A percentile compares a stretch with the other conserved stretches of the same genome.
Conservation (phyloP, 2,797 vertebrate species). For the Nasua narica region DNA sequence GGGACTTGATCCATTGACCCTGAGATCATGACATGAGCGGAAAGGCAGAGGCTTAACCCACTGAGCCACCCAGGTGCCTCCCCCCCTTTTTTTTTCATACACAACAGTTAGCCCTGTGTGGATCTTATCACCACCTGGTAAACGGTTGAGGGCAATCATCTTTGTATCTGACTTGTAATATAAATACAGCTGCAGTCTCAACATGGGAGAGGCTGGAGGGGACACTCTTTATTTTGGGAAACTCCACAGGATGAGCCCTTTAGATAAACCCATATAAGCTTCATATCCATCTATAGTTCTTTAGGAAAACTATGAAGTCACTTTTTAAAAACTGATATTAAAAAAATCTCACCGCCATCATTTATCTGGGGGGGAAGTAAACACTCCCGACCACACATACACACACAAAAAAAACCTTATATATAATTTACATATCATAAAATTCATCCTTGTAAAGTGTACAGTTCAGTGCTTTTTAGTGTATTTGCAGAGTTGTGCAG, state of each 20-base stretch:
- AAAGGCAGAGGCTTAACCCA: too few relatives aligned
- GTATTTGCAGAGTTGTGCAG: not conserved
- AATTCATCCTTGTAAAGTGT: not conserved
- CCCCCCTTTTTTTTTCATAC: not conserved
- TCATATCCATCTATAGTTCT: not conserved
- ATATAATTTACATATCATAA: not conserved
- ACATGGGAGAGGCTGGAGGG: not conserved
- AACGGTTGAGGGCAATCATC: not conserved
- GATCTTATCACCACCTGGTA: not conserved
- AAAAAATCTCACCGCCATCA: not conserved
- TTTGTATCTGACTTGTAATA: not conserved
- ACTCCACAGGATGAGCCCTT: not conserved
- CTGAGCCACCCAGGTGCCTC: too few relatives aligned
- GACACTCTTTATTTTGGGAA: slow-evolving; percentile 31
- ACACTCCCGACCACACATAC: not conserved
- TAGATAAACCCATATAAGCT: slow-evolving; percentile 16
- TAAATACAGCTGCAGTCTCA: slow-evolving; percentile 37
- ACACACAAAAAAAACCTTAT: not conserved
- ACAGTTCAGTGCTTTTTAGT: not conserved
- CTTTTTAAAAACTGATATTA: not conserved
- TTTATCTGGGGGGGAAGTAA: not conserved
- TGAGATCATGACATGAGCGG: too few relatives aligned
- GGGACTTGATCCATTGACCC: too few relatives aligned
- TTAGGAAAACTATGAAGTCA: not conserved
- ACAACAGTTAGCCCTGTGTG: not conserved